Base-by-base conservation (phyloP, 1,140 invertebrate species). In the Marisa cornuarietis region DNA sequence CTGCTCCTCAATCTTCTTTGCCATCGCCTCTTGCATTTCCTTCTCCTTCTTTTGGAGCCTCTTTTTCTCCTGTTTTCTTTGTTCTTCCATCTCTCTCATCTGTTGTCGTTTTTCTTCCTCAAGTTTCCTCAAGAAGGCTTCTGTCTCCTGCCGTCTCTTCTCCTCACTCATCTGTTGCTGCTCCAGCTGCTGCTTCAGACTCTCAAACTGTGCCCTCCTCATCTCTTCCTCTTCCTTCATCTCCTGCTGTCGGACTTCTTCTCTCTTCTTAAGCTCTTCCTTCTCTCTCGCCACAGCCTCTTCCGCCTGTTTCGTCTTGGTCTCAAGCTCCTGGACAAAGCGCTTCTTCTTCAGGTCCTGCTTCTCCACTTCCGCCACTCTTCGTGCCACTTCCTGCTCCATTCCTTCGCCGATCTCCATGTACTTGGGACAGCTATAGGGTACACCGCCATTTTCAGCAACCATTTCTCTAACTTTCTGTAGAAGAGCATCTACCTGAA, bases 341-440 rank as follows among this genome's bases (percentile, higher is more conserved):
- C 54, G 65, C 63, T 68, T 31, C 31, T 65, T 66, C 58, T 77
- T 51, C 0, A 77, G 49, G 63, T 77, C 76, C 11, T 42, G 31
- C 65, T 54, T 77, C 13, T 77, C 65, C 9, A 77, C 31, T 7
- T 31, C 65, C 76, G 51, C 76, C 65, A 77, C 26, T 62, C 76
- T 62, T 11, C 63, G 49, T 4, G 31, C 24, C 14, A 77, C 76
- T 51, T 77, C 76, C 65, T 77, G 49, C 51, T 77, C 76, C 76
- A 77, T 8, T n/a, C 76, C 76, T 26, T 77, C 42, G 18, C 76
- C 76, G 49, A 77, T 26, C 63, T 54, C n/a, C 18, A 24, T 52
- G 76, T 77, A 77, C 51, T 77, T 77, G 63, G 76, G 76, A 54
- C 76, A 77, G 20, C 42, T 54, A 65, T 77, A 77, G 16, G 76